These are phyloP conservation scores for Abrostola tripartita DNA, from an alignment of 2,888 invertebrate genomes.

Conservation along the genomic window DNA sequence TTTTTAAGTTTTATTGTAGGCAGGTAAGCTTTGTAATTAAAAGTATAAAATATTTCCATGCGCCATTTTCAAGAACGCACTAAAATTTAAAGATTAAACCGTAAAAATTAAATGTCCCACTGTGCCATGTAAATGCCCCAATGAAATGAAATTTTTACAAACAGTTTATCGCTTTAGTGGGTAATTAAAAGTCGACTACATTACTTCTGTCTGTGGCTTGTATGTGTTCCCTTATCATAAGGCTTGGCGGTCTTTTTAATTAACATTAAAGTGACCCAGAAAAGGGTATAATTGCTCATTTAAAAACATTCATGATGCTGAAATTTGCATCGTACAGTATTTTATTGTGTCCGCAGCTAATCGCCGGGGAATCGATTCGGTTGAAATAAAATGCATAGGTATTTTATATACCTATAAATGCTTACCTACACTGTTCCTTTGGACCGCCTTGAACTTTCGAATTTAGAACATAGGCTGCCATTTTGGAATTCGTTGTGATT, in stretches of 20 bases:
- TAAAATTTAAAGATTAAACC: slow-evolving; percentile 36
- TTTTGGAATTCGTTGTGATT: background rate
- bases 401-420: slow-evolving; percentile 18
- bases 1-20: slow-evolving; percentile 13
- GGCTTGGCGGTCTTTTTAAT: slow-evolving; percentile 50
- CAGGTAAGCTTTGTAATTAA: background rate
- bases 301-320: slow-evolving; percentile 44
- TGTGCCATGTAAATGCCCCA: background rate
- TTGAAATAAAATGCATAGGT: slow-evolving; percentile 32
- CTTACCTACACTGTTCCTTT: slow-evolving; percentile 14
- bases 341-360: slow-evolving; percentile 54
- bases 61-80: slow-evolving; percentile 28
- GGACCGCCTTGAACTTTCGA: slow-evolving; percentile 30
- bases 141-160: slow-evolving; percentile 44
- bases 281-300: slow-evolving; percentile 58
- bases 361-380: slow-evolving; percentile 48
- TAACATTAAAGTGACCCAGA: slow-evolving; percentile 59
- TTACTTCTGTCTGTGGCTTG: slow-evolving; percentile 28
- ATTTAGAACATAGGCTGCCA: slow-evolving; percentile 18
- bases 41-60: slow-evolving; percentile 14
- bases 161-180: slow-evolving; percentile 39
- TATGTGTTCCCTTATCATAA: slow-evolving; percentile 44
- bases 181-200: slow-evolving; percentile 49
- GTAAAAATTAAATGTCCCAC: slow-evolving; percentile 35
- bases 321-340: slow-evolving; percentile 51